Conservation (phyloP, 1,140 invertebrate genomes). For the Drosophila arawakana region DNA sequence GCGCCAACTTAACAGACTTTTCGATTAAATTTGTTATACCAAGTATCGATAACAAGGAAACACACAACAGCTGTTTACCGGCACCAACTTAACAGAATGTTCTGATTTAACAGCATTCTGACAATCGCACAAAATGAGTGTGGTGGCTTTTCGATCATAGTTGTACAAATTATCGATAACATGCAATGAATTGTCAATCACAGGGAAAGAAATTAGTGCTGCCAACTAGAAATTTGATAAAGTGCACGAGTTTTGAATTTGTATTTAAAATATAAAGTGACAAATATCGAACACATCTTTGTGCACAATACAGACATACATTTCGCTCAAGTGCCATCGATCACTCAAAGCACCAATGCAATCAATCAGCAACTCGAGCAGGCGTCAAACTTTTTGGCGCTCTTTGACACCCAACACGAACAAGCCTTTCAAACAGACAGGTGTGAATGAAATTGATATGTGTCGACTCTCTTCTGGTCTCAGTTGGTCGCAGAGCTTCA, state of each 20-base stretch:
- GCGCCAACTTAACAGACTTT: not conserved
- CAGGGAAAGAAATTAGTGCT: constrained; percentile 13
- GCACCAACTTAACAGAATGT: not conserved
- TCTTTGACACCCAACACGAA: constrained; percentile 27
- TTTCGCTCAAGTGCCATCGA: not conserved
- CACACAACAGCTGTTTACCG: constrained; percentile 1
- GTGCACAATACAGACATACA: not conserved
- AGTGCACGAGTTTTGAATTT: constrained; percentile 14
- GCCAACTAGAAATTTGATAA: constrained; percentile 7
- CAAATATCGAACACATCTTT: not conserved
- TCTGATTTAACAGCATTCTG: not conserved
- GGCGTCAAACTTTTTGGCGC: not conserved
- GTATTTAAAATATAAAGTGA: not conserved
- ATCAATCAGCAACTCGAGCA: constrained; percentile 25
- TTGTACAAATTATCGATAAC: not conserved
- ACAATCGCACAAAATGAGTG: not conserved
- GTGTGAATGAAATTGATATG: constrained; percentile 22
- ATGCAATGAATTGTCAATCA: constrained; percentile 4
- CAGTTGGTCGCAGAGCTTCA: constrained; percentile 64
- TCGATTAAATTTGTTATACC: too few species aligned
- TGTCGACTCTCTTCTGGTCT: constrained; percentile 26
- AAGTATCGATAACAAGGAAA: too few species aligned
- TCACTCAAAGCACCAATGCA: constrained; percentile 4
- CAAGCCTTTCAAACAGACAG: constrained; percentile 33
- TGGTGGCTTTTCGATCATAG: constrained; percentile 6